Base-by-base conservation (phyloP, 1,140 invertebrate genomes). In the Vanessa tameamea region DNA sequence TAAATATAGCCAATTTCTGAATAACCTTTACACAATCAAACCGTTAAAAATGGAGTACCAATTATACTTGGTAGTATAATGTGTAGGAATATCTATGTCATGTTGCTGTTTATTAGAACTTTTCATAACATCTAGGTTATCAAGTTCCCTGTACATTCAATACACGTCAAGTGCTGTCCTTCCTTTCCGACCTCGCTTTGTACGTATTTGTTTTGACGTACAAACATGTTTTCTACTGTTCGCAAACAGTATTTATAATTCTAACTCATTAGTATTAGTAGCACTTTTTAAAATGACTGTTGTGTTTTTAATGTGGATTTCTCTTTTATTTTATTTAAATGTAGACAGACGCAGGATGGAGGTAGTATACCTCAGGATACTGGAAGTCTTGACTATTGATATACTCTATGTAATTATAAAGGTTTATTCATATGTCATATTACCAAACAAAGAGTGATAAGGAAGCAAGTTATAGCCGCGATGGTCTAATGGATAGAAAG, bases 61-160 rank as follows among this genome's bases (percentile, higher is more conserved):
- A 53, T 53, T n/a, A 53, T n/a, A 16, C 50, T 16, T 26, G 23
- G 20, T 11, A 11, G 15, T 57, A 57, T 23, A 57, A 57, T 8
- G 3, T 57, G 53, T 43, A 43, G 20, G 4, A 53, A 57, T 57
- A 57, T 23, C 53, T 23, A 23, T 57, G 26, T 37, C 66, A 31
- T 57, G 23, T 63, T 37, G 48, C 16, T 65, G 70, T 64, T 79
- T 80, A 74, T 83, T 82, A 78, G 77, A 4, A 71, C 64, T 69
- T 72, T 68, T 77, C 71, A 73, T 77, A 77, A 76, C 78, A 83
- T 84, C 82, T 84, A 69, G 81, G 82, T 82, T 86, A 82, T 84
- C 79, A 77, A 73, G 74, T 74, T 75, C 31, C 73, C 73, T 64
- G 6, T 37, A 64, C 76, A 81, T 77, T 80, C 75, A 79, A 85